Conservation (phyloP, 2,888 invertebrate species). For the Oxycera nigricornis region DNA sequence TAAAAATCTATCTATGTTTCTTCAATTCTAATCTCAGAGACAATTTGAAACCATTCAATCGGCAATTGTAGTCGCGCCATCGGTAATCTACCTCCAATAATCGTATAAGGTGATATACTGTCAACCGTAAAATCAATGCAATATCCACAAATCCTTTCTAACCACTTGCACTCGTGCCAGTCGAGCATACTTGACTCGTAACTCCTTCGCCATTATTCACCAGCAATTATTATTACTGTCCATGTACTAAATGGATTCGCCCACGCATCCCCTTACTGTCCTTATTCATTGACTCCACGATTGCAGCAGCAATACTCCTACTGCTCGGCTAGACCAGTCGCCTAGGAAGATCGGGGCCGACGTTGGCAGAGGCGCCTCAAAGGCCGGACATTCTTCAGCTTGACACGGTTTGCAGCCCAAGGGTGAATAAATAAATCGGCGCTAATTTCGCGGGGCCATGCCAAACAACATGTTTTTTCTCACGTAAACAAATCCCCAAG, state of each 20-base stretch:
- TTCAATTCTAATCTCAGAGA: no score
- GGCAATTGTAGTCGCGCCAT: background rate
- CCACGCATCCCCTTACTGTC: constrained; percentile 9
- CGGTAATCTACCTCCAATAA: background rate
- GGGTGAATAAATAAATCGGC: constrained; percentile 20
- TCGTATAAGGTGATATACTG: constrained; percentile 36
- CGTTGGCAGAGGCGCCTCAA: background rate
- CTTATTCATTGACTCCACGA: background rate
- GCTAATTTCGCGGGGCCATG: constrained; percentile 9
- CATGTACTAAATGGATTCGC: constrained; percentile 33
- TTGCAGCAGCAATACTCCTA: background rate
- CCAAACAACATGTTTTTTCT: constrained; percentile 29
- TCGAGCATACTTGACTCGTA: background rate
- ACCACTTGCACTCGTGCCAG: background rate
- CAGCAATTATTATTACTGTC: constrained; percentile 35
- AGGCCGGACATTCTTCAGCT: background rate
- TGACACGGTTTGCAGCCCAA: constrained; percentile 14
- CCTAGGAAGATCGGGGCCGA: background rate
- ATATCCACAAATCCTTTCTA: constrained; percentile 25
- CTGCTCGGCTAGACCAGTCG: background rate
- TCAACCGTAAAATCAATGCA: constrained; percentile 23
- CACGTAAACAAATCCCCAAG: constrained; percentile 39
- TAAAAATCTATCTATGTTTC: no score
- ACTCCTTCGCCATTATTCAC: constrained; percentile 18
- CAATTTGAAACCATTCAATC: background rate